These are phyloP conservation scores for Salticus scenicus DNA, from an alignment of 2,888 invertebrate genomes.

Conservation along the genomic window DNA sequence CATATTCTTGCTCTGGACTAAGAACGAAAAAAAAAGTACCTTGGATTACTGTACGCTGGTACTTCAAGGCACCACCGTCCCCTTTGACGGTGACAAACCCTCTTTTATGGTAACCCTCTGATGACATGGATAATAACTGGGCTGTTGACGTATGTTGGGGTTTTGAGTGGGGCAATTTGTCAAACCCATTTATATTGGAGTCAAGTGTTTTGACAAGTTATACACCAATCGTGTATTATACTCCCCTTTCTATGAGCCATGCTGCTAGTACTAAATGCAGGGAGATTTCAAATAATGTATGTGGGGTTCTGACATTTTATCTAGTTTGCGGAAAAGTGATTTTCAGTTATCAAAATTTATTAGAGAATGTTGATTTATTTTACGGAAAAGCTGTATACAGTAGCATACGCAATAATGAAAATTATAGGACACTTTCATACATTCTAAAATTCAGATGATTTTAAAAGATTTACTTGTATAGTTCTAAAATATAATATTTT, in stretches of 20 bases:
- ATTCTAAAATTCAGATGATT: too few relatives aligned
- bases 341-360: too few relatives aligned
- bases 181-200: conserved; percentile 64
- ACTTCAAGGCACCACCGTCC: background rate
- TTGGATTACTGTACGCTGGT: too few relatives aligned
- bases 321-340: background rate
- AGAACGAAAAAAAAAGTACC: too few relatives aligned
- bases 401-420: too few relatives aligned
- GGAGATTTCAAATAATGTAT: background rate
- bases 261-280: background rate
- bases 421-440: too few relatives aligned
- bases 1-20: too few relatives aligned
- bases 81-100: background rate
- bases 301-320: background rate
- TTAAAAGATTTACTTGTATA: too few relatives aligned
- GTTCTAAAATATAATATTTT: too few relatives aligned
- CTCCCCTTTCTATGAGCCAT: background rate
- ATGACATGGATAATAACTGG: conserved; percentile 55
- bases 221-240: background rate
- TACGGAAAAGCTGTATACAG: too few relatives aligned
- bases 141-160: conserved; percentile 35
- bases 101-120: conserved; percentile 46
- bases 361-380: too few relatives aligned
- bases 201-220: conserved; percentile 71
- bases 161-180: conserved; percentile 62